Conservation (phyloP, 2,797 vertebrate species). For the Clarias platycephalus region DNA sequence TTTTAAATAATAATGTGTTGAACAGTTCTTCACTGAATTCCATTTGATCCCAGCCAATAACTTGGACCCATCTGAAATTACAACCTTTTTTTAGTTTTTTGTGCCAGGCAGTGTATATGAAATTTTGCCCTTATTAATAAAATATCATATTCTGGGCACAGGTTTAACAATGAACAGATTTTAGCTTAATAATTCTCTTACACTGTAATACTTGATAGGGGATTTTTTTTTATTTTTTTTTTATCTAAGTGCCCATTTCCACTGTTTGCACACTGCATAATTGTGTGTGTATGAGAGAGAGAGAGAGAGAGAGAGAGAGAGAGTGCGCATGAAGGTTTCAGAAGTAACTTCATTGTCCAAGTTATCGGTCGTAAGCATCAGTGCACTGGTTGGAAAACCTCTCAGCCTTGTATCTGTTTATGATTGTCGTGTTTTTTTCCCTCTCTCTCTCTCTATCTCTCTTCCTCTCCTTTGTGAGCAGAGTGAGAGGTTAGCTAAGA, state of each 20-base stretch:
- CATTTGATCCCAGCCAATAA: too few species aligned
- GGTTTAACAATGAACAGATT: conserved; percentile 3
- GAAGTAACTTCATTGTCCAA: not conserved
- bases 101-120: not conserved
- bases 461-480: conserved; percentile 29
- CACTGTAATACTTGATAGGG: not conserved
- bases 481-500: conserved; percentile 54
- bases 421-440: not conserved
- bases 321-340: not conserved
- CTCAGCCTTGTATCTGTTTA: not conserved
- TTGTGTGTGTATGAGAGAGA: not conserved
- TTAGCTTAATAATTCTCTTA: not conserved
- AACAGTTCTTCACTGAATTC: too few species aligned
- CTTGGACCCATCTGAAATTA: too few species aligned
- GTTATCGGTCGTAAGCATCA: not conserved
- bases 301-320: too few species aligned
- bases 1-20: too few species aligned
- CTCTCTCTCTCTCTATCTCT: too few species aligned
- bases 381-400: not conserved
- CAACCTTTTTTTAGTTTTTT: too few species aligned
- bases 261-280: not conserved
- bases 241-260: not conserved
- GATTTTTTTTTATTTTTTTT: not conserved
- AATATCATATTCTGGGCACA: not conserved
- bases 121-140: not conserved